Conservation (phyloP, 2,797 vertebrate genomes). For the Cirrhinus molitorella region DNA sequence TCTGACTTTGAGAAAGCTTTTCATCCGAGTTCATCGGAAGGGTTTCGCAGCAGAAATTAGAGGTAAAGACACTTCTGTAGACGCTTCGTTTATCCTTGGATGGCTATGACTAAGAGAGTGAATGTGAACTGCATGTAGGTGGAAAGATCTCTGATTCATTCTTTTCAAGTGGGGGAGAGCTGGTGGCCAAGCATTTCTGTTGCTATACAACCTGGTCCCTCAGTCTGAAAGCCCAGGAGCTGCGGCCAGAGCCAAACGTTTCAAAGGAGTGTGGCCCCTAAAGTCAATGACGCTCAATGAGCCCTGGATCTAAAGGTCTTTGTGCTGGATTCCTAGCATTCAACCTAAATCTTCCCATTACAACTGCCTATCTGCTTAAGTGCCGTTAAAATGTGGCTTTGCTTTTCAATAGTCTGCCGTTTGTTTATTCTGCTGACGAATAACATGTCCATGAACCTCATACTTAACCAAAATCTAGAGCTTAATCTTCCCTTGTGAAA, state of each 20-base stretch:
- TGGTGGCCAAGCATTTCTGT: slow-evolving; percentile 43
- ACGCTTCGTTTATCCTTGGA: slow-evolving; percentile 24
- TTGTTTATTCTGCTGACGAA: not conserved
- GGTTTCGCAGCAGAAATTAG: slow-evolving; percentile 12
- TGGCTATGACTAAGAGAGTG: slow-evolving; percentile 31
- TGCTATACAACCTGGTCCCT: slow-evolving; percentile 41
- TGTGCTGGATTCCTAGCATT: slow-evolving; percentile 48
- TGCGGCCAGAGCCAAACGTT: slow-evolving; percentile 29
- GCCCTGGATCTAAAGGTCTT: slow-evolving; percentile 34
- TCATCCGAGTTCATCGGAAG: not conserved
- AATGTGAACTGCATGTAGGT: slow-evolving; percentile 46
- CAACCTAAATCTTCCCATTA: slow-evolving; percentile 41
- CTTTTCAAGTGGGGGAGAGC: slow-evolving; percentile 32
- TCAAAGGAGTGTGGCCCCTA: slow-evolving; percentile 41
- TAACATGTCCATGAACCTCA: not conserved
- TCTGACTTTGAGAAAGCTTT: slow-evolving; percentile 22
- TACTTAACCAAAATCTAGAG: not conserved
- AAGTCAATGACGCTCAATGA: slow-evolving; percentile 43
- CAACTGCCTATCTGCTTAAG: slow-evolving; percentile 35
- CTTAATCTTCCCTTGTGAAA: not conserved
- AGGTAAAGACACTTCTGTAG: not conserved
- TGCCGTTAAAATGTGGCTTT: slow-evolving; percentile 12
- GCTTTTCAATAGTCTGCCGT: not conserved
- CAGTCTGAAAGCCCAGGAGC: slow-evolving; percentile 25
- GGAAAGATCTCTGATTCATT: slow-evolving; percentile 51